These are phyloP conservation scores for Trichonephila clavipes DNA, from an alignment of 1,140 invertebrate species.

Conservation along the genomic window DNA sequence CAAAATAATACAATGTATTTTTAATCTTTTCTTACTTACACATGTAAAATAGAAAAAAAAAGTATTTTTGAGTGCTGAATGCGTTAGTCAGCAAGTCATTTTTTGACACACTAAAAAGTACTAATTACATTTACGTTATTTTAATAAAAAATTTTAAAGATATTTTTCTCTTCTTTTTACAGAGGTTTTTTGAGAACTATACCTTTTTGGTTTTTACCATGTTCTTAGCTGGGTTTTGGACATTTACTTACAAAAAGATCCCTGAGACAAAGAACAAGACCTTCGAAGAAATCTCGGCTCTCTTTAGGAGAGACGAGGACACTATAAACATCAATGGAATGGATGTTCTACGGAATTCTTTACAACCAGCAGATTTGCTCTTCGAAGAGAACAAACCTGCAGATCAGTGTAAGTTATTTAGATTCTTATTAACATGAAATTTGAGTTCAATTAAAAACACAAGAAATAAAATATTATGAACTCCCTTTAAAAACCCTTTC, in stretches of 20 bases:
- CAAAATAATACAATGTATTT: no score
- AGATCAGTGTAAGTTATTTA: conserved; percentile 58
- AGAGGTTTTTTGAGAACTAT: conserved; percentile 95
- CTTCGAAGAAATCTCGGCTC: conserved; percentile 97
- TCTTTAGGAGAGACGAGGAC: conserved; percentile 80
- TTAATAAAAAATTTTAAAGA: neutral
- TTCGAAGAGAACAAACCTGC: conserved; percentile 67
- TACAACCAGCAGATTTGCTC: conserved; percentile 66
- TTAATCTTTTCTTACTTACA: no score
- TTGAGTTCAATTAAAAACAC: no score
- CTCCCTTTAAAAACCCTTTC: no score
- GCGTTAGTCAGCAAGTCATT: no score
- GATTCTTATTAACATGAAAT: neutral
- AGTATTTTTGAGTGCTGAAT: no score
- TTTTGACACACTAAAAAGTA: no score
- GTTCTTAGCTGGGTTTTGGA: conserved; percentile 96
- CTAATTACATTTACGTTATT: neutral
- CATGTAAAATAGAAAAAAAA: no score
- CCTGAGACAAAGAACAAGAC: conserved; percentile 99
- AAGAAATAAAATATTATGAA: neutral
- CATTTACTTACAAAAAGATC: conserved; percentile 98
- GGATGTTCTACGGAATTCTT: conserved; percentile 39
- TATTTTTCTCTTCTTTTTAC: conserved; percentile 79
- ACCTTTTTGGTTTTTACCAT: conserved; percentile 98
- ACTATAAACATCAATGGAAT: conserved; percentile 70